These are phyloP conservation scores for Drosophila eohydei DNA, from an alignment of 2,888 invertebrate species.

Conservation along the genomic window DNA sequence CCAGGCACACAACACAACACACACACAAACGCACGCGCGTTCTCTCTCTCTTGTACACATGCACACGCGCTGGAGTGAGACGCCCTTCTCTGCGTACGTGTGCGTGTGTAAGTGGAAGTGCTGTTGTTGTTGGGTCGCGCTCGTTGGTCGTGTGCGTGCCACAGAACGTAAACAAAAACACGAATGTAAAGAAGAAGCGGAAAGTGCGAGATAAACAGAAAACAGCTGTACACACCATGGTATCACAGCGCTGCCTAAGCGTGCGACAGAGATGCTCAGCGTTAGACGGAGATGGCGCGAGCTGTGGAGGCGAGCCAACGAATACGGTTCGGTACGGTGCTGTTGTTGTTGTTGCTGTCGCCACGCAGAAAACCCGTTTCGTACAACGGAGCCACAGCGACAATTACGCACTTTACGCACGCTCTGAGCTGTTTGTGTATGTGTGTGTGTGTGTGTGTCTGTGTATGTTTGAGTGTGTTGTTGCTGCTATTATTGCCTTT, in stretches of 20 bases:
- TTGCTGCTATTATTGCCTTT: conserved; percentile 42
- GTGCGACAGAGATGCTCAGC: conserved; percentile 18
- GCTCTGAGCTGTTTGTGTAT: conserved; percentile 52
- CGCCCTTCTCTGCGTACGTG: neutral
- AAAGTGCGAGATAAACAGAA: conserved; percentile 81
- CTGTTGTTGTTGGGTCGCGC: conserved; percentile 18
- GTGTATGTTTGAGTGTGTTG: conserved; percentile 16
- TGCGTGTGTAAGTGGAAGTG: conserved; percentile 22
- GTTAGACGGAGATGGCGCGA: conserved; percentile 13
- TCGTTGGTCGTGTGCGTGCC: conserved; percentile 60
- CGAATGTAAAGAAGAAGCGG: conserved; percentile 78
- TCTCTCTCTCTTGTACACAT: neutral
- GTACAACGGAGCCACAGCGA: conserved; percentile 59
- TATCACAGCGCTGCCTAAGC: conserved; percentile 5
- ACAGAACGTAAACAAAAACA: conserved; percentile 80
- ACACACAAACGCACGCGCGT: neutral
- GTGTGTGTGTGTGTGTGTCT: conserved; percentile 11
- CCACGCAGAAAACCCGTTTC: conserved; percentile 68
- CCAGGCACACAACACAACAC: conserved; percentile 21
- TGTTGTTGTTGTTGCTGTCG: conserved; percentile 53
- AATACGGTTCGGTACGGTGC: conserved; percentile 6
- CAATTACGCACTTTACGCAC: conserved; percentile 80
- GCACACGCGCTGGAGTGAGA: neutral
- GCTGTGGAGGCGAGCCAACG: conserved; percentile 31
- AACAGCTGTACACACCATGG: conserved; percentile 78